Evolutionary conservation across 1,140 invertebrate genomes (phyloP).

Genomic region (Cylas formicarius): DNA sequence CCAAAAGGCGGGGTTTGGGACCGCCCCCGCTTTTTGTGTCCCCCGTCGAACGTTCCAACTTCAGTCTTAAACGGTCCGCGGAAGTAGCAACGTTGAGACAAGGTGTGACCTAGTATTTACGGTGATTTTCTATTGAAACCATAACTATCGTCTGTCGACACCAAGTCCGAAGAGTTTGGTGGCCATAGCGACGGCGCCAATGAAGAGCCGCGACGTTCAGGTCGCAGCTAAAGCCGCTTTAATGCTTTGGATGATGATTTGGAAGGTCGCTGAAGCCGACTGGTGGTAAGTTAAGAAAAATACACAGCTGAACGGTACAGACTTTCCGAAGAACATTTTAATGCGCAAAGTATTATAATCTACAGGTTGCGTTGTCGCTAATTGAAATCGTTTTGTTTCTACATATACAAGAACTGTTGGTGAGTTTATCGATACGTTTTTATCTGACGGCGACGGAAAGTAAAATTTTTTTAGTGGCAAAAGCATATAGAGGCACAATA

Average conservation of each 20-base stretch:
- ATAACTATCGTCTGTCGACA: too few species aligned
- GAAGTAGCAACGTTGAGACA: slow-evolving; percentile 1
- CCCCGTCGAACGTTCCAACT: slow-evolving; percentile 7
- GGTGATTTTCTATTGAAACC: slow-evolving; percentile 5
- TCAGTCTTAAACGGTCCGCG: slow-evolving; percentile 10
- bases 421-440: slow-evolving; percentile 1
- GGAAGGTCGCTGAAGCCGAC: slow-evolving; percentile 9
- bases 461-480: slow-evolving; percentile 11
- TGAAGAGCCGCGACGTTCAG: slow-evolving; percentile 11
- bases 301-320: too few species aligned
- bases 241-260: slow-evolving; percentile 9
- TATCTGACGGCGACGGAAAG: slow-evolving; percentile 8
- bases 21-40: too few species aligned
- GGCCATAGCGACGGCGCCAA: background rate
- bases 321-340: slow-evolving; percentile 1
- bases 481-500: too few species aligned
- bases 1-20: too few species aligned
- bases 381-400: too few species aligned
- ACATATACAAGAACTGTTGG: background rate
- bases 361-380: too few species aligned
- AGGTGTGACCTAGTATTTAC: slow-evolving; percentile 7
- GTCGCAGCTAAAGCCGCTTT: slow-evolving; percentile 4
- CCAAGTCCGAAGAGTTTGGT: background rate
- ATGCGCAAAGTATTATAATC: background rate
- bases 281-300: slow-evolving; percentile 12